These are phyloP conservation scores for Dendrolimus kikuchii DNA, from an alignment of 1,140 invertebrate genomes.

Conservation along the genomic window DNA sequence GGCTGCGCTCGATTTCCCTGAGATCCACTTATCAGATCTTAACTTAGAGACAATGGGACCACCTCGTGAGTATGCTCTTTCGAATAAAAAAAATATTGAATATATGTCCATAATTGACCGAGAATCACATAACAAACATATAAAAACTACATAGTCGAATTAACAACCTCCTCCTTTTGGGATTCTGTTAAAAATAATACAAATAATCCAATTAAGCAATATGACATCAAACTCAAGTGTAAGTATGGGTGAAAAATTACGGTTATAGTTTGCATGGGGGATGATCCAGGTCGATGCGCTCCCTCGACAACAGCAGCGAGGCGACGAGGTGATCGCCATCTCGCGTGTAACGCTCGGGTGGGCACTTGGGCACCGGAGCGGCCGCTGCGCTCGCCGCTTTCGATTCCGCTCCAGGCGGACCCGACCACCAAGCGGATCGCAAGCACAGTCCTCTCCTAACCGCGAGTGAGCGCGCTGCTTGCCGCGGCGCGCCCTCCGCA, in stretches of 20 bases:
- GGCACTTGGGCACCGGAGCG: slow-evolving; percentile 6
- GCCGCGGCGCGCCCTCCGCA: slow-evolving; percentile 51
- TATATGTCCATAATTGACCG: too few species aligned
- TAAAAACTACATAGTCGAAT: too few species aligned
- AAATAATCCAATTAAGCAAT: too few species aligned
- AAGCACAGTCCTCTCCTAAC: slow-evolving; percentile 58
- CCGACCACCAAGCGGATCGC: slow-evolving; percentile 20
- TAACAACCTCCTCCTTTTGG: too few species aligned
- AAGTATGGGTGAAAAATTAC: background rate
- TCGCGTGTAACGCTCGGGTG: slow-evolving; percentile 28
- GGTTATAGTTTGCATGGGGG: slow-evolving; percentile 39
- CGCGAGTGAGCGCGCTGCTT: slow-evolving; percentile 64
- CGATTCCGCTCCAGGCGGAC: slow-evolving; percentile 12
- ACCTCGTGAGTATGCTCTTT: too few species aligned
- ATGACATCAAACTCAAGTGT: too few species aligned
- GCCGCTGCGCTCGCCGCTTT: slow-evolving; percentile 8
- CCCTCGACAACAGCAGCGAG: slow-evolving; percentile 20
- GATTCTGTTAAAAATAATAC: too few species aligned
- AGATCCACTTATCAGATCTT: too few species aligned
- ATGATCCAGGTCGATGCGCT: slow-evolving; percentile 51
- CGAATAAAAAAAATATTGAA: too few species aligned
- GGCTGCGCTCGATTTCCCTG: too few species aligned
- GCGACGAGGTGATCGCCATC: slow-evolving; percentile 16
- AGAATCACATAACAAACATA: too few species aligned
- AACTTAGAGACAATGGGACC: too few species aligned